Evolutionary conservation across 30 jellyfish, hydroid and myxozoan species (phyloP), one percentile per base, ranked within the genome.

Genomic region (Aurelia sp.): DNA sequence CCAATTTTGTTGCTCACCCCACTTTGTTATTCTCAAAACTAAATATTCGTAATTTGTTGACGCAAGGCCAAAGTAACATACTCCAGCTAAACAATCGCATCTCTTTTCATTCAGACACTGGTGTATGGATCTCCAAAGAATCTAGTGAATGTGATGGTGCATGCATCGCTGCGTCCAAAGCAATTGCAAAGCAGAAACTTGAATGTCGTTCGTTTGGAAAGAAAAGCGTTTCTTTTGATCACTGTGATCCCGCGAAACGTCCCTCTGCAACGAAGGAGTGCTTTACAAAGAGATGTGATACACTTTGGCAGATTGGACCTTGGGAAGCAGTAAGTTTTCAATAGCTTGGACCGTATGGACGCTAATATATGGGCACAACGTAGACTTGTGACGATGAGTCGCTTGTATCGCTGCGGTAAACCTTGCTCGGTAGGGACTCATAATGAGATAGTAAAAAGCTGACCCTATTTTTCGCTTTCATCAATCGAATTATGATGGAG

Each of bases 281-380:
- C 78, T 66, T 41, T 15, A 80, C 97, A 0, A 61, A 63, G 13
- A 37, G 90, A 74, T 89, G 97, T 74, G 82, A 64, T 40, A 89
- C 97, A 16, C 57, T 22, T 10, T 81, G 91, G 90, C 60, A 59
- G 11, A 62, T 82, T 63, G 97, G 93, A 31, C 62, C 86, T 18
- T 89, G 97, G 97, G 86, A 82, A 59, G 64, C 59, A 83, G 97
- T 89, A 50, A 52, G 97, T 67, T n/a, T 40, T 27, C 12, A 53
- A 55, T 6, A 4, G 17, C 18, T 71, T 62, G 20, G 10, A 37
- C 50, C 7, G 50, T 7, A 37, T 37, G 9, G 11, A 37, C 10
- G 50, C 50, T 37, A 10, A 37, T 37, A 37, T 37, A 37, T 2
- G 50, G 50, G 50, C 50, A n/a, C n/a, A n/a, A n/a, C n/a, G n/a